phyloP scores from a whole-genome alignment of 2,113 vertebrate species.

The Trematocara marginatum region DNA sequence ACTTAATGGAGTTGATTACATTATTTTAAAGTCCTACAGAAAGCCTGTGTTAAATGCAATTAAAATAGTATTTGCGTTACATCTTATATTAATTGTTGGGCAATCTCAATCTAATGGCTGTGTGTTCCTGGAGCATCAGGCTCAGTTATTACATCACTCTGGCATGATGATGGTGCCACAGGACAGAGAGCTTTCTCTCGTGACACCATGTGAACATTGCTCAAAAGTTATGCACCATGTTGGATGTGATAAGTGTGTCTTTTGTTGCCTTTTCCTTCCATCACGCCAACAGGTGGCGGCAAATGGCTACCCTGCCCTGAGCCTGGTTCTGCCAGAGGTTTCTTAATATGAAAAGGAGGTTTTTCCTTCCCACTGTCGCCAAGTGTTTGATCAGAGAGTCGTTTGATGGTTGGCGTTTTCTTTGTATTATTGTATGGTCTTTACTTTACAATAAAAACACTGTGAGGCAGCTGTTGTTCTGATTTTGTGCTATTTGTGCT shows the following conservation, averaged over 20 bases:
- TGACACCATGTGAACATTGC: not conserved
- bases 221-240: not conserved
- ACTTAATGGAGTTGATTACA: not conserved
- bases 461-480: not conserved
- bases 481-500: not conserved
- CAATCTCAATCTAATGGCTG: not conserved
- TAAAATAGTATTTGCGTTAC: not conserved
- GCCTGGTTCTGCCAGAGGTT: not conserved
- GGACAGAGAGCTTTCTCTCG: not conserved
- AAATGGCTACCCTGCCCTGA: not conserved
- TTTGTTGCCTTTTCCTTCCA: not conserved
- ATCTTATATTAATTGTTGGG: not conserved
- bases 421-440: not conserved
- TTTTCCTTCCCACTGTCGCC: not conserved
- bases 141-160: not conserved
- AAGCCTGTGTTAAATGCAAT: not conserved
- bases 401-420: not conserved
- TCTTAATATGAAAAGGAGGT: not conserved
- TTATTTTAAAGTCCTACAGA: not conserved
- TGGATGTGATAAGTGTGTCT: not conserved
- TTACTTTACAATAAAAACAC: not conserved
- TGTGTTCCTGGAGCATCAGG: not conserved
- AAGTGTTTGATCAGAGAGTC: not conserved
- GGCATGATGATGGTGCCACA: not conserved
- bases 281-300: not conserved